phyloP scores from a whole-genome alignment of 2,888 invertebrate species.

The Drosophila neutralis region DNA sequence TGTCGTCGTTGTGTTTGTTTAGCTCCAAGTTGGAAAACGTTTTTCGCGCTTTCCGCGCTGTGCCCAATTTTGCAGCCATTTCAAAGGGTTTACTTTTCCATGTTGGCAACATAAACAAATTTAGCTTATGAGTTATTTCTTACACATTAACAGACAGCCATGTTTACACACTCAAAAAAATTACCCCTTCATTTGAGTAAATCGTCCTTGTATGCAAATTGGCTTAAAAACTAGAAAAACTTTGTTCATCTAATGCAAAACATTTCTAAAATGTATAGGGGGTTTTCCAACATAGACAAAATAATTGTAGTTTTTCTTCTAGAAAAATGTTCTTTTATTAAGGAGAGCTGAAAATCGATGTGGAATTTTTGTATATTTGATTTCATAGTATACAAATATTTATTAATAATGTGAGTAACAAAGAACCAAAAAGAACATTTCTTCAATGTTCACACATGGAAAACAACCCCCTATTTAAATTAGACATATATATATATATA shows the following conservation, averaged over 20 bases:
- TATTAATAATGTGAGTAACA: background rate
- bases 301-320: background rate
- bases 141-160: background rate
- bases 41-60: constrained; percentile 14
- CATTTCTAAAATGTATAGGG: background rate
- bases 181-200: background rate
- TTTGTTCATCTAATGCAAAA: background rate
- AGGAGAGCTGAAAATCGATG: background rate
- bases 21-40: constrained; percentile 41
- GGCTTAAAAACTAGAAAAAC: background rate
- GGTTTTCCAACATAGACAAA: background rate
- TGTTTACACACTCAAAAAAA: background rate
- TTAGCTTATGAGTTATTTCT: constrained; percentile 12
- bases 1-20: constrained; percentile 40
- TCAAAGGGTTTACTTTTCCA: constrained; percentile 46
- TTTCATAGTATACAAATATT: background rate
- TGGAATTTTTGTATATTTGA: background rate
- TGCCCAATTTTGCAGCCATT: constrained; percentile 28
- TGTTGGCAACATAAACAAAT: constrained; percentile 38
- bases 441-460: background rate
- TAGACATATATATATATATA: background rate
- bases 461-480: background rate
- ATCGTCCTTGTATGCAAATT: background rate
- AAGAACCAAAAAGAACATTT: background rate
- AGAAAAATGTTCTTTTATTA: background rate